Evolutionary conservation across 2,797 vertebrate species (phyloP).

Genomic region (Carcharodon carcharias): DNA sequence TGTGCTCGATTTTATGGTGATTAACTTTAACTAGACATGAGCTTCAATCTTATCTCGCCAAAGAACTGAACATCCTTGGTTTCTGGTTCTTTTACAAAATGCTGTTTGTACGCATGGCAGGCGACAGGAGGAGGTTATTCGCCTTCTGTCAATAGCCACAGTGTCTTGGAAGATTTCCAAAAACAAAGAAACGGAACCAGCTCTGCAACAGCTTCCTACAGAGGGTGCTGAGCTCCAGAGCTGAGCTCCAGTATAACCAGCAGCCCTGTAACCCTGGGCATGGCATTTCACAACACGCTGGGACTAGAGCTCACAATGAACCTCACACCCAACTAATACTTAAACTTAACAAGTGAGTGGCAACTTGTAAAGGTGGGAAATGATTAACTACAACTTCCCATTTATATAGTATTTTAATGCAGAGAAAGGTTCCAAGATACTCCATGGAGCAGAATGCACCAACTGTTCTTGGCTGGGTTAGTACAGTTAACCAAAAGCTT

Average conservation of each 20-base stretch:
- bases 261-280: background rate
- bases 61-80: background rate
- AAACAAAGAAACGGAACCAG: background rate
- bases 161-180: background rate
- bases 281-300: background rate
- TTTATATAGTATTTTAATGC: background rate
- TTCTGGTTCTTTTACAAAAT: background rate
- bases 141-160: background rate
- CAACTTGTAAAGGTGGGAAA: background rate
- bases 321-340: background rate
- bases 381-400: background rate
- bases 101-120: background rate
- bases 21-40: background rate
- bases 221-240: background rate
- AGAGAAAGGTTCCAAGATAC: background rate
- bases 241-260: background rate
- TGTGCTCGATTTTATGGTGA: slow-evolving; percentile 20
- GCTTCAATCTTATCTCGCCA: slow-evolving; percentile 19
- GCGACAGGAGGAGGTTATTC: background rate
- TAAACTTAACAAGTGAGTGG: background rate
- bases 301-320: background rate
- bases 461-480: background rate
- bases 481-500: background rate
- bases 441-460: background rate
- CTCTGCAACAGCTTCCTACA: background rate